Evolutionary conservation across 2,113 vertebrate species (phyloP), one percentile per base, ranked within the genome.

Genomic region (Zosterops japonicus): DNA sequence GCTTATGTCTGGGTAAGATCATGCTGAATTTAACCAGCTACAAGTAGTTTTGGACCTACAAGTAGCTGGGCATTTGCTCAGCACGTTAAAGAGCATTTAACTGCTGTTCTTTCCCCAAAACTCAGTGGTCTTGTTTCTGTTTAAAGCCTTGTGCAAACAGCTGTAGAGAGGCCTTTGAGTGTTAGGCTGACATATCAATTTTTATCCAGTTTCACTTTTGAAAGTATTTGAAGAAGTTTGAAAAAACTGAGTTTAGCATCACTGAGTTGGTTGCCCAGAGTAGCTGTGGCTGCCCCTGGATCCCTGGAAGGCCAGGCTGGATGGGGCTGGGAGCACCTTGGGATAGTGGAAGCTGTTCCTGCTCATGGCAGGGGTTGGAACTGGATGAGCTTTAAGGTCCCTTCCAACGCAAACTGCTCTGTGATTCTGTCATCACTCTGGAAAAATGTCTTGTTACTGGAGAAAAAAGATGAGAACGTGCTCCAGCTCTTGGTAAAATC

Each of bases 251-350:
- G 31, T 76, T 56, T 5, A 77, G 46, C 56, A 29, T 80, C 20
- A 27, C 31, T 27, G 70, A 69, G 14, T 69, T 76, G 70, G 47
- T 61, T 69, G 14, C 41, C 31, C 63, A 69, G 71, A 41, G 35
- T 2, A 33, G 41, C 70, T 89, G 47, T 15, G 70, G 63, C 47
- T 83, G 61, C 47, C 46, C 46, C 46, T 67, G 52, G 24, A 68
- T 35, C 24, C 61, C 63, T 69, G 55, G 55, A 33, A 16, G 55
- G 70, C 14, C n/a, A 35, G 64, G 31, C 0, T 90, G 79, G 61
- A 12, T 0, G 0, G 28, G 20, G 29, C n/a, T 18, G 4, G 53
- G 56, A 42, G 9, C 35, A 49, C 0, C 29, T 35, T 83, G 87
- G 29, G 31, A 19, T 0, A 12, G 41, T 61, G 70, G 63, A 0